Percentiles rank a stretch among this genome's conserved stretches.
These are phyloP conservation scores for Muricea muricata DNA, from an alignment of 92 coral and sea anemone genomes.

Conservation along the genomic window DNA sequence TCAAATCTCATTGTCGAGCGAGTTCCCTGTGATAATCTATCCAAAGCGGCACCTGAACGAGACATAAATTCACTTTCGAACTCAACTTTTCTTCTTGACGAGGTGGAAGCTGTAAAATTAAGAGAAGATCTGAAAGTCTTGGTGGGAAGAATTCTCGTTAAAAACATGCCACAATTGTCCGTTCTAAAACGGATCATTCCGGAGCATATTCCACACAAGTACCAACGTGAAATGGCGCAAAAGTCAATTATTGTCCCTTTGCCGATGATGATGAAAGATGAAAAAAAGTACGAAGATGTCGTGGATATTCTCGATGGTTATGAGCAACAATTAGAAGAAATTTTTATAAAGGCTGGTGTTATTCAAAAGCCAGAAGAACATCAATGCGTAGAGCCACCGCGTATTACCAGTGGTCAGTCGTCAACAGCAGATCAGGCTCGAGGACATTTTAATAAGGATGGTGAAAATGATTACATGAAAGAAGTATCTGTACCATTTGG, in stretches of 20 bases:
- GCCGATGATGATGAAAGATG: constrained; percentile 47
- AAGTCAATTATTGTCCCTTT: background rate
- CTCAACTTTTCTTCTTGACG: constrained; percentile 49
- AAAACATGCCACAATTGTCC: constrained; percentile 39
- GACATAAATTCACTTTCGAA: constrained; percentile 44
- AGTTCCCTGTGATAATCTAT: constrained; percentile 46
- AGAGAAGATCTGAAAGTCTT: constrained; percentile 60
- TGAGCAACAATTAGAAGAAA: constrained; percentile 50
- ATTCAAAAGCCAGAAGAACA: constrained; percentile 44
- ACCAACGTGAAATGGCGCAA: constrained; percentile 16
- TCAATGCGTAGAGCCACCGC: too few relatives aligned
- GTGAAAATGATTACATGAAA: constrained; percentile 50
- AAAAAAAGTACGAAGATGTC: constrained; percentile 50
- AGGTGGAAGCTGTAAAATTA: constrained; percentile 35
- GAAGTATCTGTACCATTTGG: constrained; percentile 62
- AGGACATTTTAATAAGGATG: constrained; percentile 43
- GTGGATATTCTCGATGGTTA: constrained; percentile 57
- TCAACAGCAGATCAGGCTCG: constrained; percentile 63
- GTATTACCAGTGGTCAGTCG: too few relatives aligned
- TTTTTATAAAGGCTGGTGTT: constrained; percentile 51
- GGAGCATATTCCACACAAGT: constrained; percentile 46
- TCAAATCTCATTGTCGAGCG: constrained; percentile 65
- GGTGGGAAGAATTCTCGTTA: constrained; percentile 46
- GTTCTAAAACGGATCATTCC: constrained; percentile 61
- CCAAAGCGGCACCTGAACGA: constrained; percentile 42